Conservation (phyloP, 1,140 invertebrate genomes). For the Cotesia chilonis region DNA sequence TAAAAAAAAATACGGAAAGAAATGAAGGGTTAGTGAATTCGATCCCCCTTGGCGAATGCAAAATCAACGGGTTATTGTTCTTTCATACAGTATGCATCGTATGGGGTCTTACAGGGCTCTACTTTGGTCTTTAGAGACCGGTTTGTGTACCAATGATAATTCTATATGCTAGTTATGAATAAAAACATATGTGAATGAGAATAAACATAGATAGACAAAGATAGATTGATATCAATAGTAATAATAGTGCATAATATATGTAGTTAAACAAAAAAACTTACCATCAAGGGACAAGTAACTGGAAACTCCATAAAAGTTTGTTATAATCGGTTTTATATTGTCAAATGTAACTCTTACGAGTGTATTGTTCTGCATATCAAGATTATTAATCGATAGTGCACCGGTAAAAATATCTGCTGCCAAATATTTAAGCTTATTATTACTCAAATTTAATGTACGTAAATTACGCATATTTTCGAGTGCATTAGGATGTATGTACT, state of each 20-base stretch:
- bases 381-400: conserved; percentile 71
- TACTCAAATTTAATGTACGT: conserved; percentile 72
- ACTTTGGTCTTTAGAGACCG: conserved; percentile 13
- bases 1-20: conserved; percentile 30
- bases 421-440: conserved; percentile 76
- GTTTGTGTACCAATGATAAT: conserved; percentile 6
- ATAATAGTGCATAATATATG: no score
- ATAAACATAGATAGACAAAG: conserved; percentile 16
- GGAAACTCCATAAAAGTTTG: conserved; percentile 75
- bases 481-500: conserved; percentile 75
- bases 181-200: conserved; percentile 27
- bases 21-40: conserved; percentile 39
- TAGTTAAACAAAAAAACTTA: conserved; percentile 65
- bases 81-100: conserved; percentile 24
- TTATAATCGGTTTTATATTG: conserved; percentile 76
- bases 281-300: conserved; percentile 79
- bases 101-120: conserved; percentile 8
- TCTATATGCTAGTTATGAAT: conserved; percentile 11
- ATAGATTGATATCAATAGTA: no score
- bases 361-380: conserved; percentile 78
- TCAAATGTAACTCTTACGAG: conserved; percentile 78
- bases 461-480: conserved; percentile 76
- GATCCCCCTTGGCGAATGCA: conserved; percentile 36
- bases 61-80: conserved; percentile 43
- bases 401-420: conserved; percentile 73